Evolutionary conservation across 2,888 invertebrate genomes (phyloP).

Genomic region (Petrolisthes cinctipes): DNA sequence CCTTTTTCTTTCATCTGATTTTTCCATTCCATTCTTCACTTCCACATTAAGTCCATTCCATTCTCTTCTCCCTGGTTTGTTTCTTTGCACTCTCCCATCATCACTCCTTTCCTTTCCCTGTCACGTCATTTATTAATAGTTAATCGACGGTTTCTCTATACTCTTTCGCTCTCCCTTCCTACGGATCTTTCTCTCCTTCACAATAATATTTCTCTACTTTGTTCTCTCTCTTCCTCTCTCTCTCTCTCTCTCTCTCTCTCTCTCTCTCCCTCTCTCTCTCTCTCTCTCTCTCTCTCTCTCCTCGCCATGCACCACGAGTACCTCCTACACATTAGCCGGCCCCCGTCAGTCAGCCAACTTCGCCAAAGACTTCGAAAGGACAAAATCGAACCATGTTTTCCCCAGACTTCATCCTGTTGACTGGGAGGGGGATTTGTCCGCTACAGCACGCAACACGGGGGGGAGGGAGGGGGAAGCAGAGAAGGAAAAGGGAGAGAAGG

Average conservation of each 20-base stretch:
- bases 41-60: background rate
- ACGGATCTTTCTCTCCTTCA: conserved; percentile 16
- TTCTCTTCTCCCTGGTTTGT: background rate
- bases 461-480: no score
- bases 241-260: background rate
- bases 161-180: conserved; percentile 19
- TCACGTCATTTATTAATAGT: background rate
- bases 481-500: background rate
- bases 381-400: conserved; percentile 2
- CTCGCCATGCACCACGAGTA: background rate
- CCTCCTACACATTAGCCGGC: background rate
- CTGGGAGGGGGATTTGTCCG: background rate
- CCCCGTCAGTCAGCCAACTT: background rate
- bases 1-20: background rate
- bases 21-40: background rate
- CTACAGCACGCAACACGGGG: background rate
- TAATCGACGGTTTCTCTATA: no score
- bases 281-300: background rate
- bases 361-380: conserved; percentile 4
- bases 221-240: background rate
- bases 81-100: background rate
- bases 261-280: background rate
- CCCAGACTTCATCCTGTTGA: background rate
- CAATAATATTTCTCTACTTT: background rate
- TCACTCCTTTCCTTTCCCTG: background rate